Evolutionary conservation across 2,113 vertebrate species (phyloP).

Genomic region (Calonectris borealis): DNA sequence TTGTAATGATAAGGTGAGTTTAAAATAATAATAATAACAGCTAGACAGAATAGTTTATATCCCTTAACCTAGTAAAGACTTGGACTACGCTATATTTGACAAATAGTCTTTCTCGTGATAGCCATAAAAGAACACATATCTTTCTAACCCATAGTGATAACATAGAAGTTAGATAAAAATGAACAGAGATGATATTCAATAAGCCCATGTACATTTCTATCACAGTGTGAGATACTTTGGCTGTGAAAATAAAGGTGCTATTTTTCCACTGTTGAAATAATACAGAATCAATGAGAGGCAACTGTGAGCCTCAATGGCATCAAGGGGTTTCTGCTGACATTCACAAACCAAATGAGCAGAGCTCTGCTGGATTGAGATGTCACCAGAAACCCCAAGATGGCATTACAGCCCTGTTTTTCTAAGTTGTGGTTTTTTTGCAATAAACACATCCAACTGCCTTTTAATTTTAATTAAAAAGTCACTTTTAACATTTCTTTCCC

Average conservation of each 20-base stretch:
- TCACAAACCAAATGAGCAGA: conserved; percentile 53
- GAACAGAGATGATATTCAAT: conserved; percentile 44
- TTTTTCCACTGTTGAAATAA: conserved; percentile 66
- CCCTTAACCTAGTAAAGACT: background rate
- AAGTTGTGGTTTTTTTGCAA: background rate
- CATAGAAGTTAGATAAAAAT: conserved; percentile 27
- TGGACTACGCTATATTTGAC: background rate
- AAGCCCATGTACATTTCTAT: conserved; percentile 52
- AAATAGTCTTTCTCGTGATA: background rate
- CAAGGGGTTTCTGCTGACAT: conserved; percentile 45
- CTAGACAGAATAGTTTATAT: background rate
- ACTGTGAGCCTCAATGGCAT: conserved; percentile 11
- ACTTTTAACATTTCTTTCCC: background rate
- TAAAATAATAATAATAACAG: conserved; percentile 22
- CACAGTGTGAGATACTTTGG: conserved; percentile 48
- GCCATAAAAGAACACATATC: background rate
- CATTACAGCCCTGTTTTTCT: conserved; percentile 68
- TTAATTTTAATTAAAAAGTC: background rate
- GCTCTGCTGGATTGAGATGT: conserved; percentile 63
- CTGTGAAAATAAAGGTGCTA: conserved; percentile 60
- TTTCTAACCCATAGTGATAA: conserved; percentile 28
- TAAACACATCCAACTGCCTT: background rate
- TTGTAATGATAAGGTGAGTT: background rate
- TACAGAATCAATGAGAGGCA: conserved; percentile 59
- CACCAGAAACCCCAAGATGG: conserved; percentile 70